Evolutionary conservation across 2,113 vertebrate genomes (phyloP).

Genomic region (Scomber japonicus): DNA sequence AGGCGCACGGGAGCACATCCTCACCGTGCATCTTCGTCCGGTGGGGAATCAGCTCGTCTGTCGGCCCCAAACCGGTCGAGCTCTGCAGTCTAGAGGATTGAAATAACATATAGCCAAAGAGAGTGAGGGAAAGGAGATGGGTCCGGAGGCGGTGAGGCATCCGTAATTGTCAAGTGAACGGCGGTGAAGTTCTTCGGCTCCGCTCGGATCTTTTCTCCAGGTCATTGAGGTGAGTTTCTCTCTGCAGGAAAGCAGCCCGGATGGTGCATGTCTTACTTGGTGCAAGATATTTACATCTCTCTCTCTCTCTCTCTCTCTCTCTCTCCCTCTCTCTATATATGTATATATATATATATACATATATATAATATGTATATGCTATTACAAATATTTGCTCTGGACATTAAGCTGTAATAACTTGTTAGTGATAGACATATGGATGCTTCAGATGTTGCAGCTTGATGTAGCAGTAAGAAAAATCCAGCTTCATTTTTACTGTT

Average conservation of each 20-base stretch:
- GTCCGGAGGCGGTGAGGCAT: conserved; percentile 70
- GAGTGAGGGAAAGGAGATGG: conserved; percentile 74
- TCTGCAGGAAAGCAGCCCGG: conserved; percentile 43
- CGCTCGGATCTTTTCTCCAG: conserved; percentile 72
- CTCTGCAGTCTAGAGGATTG: conserved; percentile 61
- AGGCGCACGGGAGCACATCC: conserved; percentile 67
- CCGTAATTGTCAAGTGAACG: conserved; percentile 77
- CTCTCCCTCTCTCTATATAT: too few species aligned
- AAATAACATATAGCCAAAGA: conserved; percentile 57
- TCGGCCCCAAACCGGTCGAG: conserved; percentile 40
- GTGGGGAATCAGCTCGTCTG: conserved; percentile 55
- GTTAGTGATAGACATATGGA: conserved; percentile 4
- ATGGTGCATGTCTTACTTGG: conserved; percentile 26
- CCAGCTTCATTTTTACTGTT: background rate
- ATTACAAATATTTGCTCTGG: conserved; percentile 6
- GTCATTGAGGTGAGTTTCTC: conserved; percentile 79
- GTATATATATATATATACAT: too few species aligned
- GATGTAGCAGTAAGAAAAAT: background rate
- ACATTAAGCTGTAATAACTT: conserved; percentile 22
- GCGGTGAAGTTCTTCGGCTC: conserved; percentile 77
- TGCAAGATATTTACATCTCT: background rate
- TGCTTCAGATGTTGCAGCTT: conserved; percentile 5
- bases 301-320: too few species aligned
- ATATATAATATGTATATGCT: background rate
- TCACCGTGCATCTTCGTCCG: conserved; percentile 25